phyloP scores from a whole-genome alignment of 2,888 invertebrate species.

The Zaprionus lineosus region DNA sequence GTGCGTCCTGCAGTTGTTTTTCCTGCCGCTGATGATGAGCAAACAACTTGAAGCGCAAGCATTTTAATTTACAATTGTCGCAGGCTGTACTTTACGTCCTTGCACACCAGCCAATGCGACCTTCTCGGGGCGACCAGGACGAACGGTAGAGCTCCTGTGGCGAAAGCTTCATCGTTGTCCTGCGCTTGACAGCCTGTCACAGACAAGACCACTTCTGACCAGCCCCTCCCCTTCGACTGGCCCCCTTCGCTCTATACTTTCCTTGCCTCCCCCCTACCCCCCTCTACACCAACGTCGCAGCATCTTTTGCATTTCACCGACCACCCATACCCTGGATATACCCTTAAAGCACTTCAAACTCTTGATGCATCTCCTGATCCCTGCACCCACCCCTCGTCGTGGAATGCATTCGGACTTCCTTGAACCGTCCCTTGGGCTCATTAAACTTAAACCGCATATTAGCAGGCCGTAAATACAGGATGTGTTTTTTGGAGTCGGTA shows the following conservation, averaged over 20 bases:
- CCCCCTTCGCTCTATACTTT: neutral
- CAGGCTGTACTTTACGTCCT: conserved; percentile 46
- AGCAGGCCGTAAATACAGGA: conserved; percentile 73
- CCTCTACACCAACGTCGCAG: neutral
- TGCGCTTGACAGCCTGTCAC: conserved; percentile 36
- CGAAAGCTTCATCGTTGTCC: too few species aligned
- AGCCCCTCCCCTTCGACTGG: neutral
- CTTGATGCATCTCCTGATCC: too few species aligned
- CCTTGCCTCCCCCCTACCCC: neutral
- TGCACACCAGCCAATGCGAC: neutral
- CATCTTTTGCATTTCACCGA: neutral
- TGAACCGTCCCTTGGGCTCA: conserved; percentile 34
- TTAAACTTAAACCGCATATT: conserved; percentile 72
- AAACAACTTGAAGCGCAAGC: conserved; percentile 55
- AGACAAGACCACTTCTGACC: neutral
- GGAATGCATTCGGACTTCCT: neutral
- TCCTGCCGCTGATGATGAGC: conserved; percentile 63
- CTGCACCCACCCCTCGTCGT: neutral
- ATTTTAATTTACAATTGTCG: conserved; percentile 59
- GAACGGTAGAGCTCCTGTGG: conserved; percentile 13
- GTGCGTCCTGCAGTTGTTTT: conserved; percentile 32
- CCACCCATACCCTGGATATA: neutral
- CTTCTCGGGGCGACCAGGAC: neutral
- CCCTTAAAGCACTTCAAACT: neutral
- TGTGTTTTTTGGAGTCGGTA: conserved; percentile 60